Conservation (phyloP, 2,888 invertebrate species). For the Vesta saturnalis region DNA sequence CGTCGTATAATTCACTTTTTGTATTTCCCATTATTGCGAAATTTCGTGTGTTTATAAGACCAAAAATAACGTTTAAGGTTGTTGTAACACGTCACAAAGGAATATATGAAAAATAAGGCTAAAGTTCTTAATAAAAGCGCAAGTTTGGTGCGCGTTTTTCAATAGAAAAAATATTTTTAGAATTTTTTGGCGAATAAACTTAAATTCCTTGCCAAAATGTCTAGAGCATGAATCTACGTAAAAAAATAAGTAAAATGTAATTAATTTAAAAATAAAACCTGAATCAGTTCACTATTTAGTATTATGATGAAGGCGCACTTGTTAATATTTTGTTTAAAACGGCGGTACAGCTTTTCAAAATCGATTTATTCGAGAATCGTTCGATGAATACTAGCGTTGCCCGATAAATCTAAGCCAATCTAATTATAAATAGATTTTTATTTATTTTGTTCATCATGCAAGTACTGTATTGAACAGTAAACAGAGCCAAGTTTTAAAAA, state of each 20-base stretch:
- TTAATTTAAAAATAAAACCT: background rate
- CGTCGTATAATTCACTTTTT: conserved; percentile 25
- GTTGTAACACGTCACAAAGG: background rate
- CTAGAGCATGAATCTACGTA: conserved; percentile 17
- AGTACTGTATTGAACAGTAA: no score
- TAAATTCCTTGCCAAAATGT: conserved; percentile 28
- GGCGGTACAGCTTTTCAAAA: no score
- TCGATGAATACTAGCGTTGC: no score
- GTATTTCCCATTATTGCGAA: conserved; percentile 33
- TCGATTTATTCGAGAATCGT: no score
- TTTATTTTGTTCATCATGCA: no score
- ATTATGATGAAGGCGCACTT: no score
- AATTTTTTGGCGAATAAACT: conserved; percentile 24
- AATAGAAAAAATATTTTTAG: background rate
- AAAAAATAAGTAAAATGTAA: conserved; percentile 14
- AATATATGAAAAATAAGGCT: conserved; percentile 13
- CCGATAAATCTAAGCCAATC: no score
- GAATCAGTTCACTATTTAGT: no score
- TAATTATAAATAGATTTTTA: no score
- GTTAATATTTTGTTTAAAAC: no score
- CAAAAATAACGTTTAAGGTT: conserved; percentile 13
- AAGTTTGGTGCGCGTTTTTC: conserved; percentile 13
- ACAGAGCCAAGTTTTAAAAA: no score
- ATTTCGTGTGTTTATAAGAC: conserved; percentile 17
- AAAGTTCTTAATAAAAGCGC: conserved; percentile 4